Evolutionary conservation across 30 jellyfish, hydroid and myxozoan species (phyloP).

Genomic region (Morbakka virulenta): DNA sequence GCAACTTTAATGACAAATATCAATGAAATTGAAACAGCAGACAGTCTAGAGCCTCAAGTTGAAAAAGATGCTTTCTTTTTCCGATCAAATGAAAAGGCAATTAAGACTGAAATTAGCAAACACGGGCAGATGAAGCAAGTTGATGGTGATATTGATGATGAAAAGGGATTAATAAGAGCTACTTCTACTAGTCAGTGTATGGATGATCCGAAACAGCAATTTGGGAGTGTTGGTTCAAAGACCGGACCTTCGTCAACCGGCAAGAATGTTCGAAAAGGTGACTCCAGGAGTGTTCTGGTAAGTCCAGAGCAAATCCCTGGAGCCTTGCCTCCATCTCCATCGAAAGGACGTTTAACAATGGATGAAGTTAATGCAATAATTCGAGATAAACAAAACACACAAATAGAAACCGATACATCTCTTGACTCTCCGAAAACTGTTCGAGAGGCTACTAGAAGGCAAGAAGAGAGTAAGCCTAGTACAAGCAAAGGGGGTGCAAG

Average conservation of each 20-base stretch:
- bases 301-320: neutral
- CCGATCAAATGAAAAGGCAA: slow-evolving; percentile 41
- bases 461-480: neutral
- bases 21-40: slow-evolving; percentile 46
- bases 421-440: neutral
- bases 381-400: neutral
- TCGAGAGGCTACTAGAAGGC: neutral
- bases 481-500: neutral
- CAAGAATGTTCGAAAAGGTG: neutral
- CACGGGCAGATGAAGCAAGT: slow-evolving; percentile 59
- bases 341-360: neutral
- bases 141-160: neutral
- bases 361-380: neutral
- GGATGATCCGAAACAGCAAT: neutral
- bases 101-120: slow-evolving; percentile 45
- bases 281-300: neutral
- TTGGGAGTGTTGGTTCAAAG: neutral
- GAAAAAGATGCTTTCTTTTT: slow-evolving; percentile 75
- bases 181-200: neutral
- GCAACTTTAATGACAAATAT: slow-evolving; percentile 57
- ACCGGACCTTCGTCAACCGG: neutral
- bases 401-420: neutral
- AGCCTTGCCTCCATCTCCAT: neutral
- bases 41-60: neutral
- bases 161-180: neutral